A percentile compares a stretch with the other conserved stretches of the same genome.
Evolutionary conservation across 2,113 vertebrate genomes (phyloP).

Genomic region (Myrmecophaga tridactyla): DNA sequence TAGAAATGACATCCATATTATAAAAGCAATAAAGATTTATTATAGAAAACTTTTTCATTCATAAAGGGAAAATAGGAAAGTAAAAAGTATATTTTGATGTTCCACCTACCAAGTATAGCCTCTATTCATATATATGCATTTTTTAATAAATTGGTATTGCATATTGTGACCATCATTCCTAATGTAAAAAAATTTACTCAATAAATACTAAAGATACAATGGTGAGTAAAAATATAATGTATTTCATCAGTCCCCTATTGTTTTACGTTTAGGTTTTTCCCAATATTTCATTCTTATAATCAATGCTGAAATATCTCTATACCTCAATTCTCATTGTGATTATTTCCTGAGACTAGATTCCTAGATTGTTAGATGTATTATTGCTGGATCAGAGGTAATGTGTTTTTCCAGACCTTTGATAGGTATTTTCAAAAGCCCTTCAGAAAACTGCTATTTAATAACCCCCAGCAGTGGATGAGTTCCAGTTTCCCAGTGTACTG

Average conservation of each 20-base stretch:
- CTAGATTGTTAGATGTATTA: neutral
- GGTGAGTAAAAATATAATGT: neutral
- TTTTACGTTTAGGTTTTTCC: constrained; percentile 23
- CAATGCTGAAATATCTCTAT: constrained; percentile 17
- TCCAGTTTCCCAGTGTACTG: neutral
- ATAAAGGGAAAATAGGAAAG: neutral
- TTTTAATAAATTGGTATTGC: neutral
- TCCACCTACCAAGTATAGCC: neutral
- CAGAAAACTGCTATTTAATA: constrained; percentile 17
- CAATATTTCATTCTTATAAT: constrained; percentile 65
- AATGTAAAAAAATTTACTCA: constrained; percentile 1
- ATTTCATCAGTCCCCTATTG: neutral
- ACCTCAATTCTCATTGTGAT: neutral
- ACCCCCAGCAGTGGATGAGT: neutral
- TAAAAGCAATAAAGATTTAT: constrained; percentile 33
- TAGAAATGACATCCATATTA: neutral
- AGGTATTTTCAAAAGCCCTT: constrained; percentile 27
- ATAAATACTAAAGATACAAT: neutral
- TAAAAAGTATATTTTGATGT: neutral
- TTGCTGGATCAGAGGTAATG: neutral
- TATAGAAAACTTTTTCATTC: neutral
- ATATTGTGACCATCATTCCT: neutral
- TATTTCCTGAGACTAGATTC: neutral
- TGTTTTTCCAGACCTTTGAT: neutral
- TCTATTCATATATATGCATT: constrained; percentile 37